Evolutionary conservation across 53 echinoderm and acorn worm species (phyloP), one percentile per base, ranked within the genome.

Genomic region (Apostichopus leukothele): DNA sequence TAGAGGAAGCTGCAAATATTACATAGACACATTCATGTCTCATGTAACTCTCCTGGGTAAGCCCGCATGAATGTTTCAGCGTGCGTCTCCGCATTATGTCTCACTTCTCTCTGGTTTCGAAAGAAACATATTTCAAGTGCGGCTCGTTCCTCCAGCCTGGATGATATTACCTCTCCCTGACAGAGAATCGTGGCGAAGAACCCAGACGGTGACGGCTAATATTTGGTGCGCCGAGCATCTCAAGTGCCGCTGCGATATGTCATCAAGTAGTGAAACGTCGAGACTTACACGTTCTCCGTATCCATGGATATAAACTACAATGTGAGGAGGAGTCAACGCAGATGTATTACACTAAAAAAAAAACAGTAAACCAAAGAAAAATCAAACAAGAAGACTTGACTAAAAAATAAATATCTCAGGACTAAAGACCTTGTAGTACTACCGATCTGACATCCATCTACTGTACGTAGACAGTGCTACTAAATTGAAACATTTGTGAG

Each of bases 131-230:
- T 63, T 39, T 63, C 63, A 16, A 63, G 63, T 63, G 63, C 63
- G 51, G 18, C 79, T n/a, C 53, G 51, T 53, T n/a, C 18, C 1
- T 53, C 79, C 79, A 16, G 51, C 50, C 4, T 39, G 79, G 79
- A 79, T 79, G 79, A 79, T 51, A 79, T 79, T 79, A 79, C 79
- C 53, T 79, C 19, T 79, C 51, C 53, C 51, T 79, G 79, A 79
- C 79, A 79, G 14, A 19, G 6, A 51, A 5, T 52, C 51, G 51
- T 9, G 50, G 50, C 79, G 5, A 79, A 63, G 53, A 79, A 53
- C 50, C 51, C 63, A 11, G 11, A 63, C 51, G 50, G 7, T 13
- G 79, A 79, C 50, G 53, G 51, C 53, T 79, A 79, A 79, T 79
- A 51, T 51, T 79, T n/a, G 51, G 63, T 52, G 11, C 51, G 39